Base-by-base conservation (phyloP, 1,140 invertebrate species). In the Drosophila pseudoananassae region DNA sequence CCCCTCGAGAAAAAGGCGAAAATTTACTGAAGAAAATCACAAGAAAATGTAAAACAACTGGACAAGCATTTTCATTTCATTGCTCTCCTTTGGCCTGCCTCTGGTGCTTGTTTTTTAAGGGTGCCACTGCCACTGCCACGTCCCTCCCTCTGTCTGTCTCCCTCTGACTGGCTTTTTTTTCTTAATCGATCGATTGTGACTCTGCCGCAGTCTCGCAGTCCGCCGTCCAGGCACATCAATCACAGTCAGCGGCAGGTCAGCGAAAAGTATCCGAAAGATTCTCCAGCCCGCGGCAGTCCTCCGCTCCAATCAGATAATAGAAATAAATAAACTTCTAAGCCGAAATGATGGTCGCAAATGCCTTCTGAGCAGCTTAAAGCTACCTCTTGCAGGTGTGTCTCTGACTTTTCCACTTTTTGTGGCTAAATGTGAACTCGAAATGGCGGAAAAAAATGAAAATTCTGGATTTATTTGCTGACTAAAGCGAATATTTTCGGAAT, bases 11-110 rank as follows among this genome's bases (percentile, higher is more conserved):
- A 76, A 82, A 76, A 57, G 70, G 79, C 63, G 73, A 66, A 87
- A 87, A 85, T 82, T 85, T 87, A 85, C 84, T 85, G 76, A 85
- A 85, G 82, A 81, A 85, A 87, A 87, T 82, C 82, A 61, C 50
- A 78, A 78, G 74, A 85, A 68, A 85, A 85, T 87, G 78, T 87
- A 82, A 87, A 87, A 87, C 82, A 87, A 87, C 78, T 85, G 82
- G 82, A 76, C 82, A 87, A 55, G 59, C 50, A 63, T 74, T 81
- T 85, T 77, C 53, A 55, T 77, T 74, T 81, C 70, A 77, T 85
- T 85, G 59, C 64, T 77, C 69, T 54, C 31, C 38, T 60, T 64
- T 65, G 60, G 51, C 55, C 31, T 1, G 31, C 3, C 1, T 9
- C 31, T 36, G 33, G 33, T 3, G 3, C 3, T 12, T 4, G 46